Base-by-base conservation (phyloP, 1,140 invertebrate genomes). In the Drosophila orosa region DNA sequence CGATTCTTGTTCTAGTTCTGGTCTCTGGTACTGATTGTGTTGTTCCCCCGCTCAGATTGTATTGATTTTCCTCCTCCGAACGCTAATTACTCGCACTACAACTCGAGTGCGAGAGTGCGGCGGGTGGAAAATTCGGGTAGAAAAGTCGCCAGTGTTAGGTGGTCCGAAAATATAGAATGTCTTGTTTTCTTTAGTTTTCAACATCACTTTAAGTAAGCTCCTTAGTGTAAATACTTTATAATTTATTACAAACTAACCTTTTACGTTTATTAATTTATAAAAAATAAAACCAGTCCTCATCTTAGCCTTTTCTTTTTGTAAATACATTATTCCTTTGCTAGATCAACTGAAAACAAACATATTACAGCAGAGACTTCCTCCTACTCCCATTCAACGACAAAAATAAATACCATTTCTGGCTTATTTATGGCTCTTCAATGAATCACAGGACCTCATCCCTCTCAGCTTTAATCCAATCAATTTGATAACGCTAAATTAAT, bases 401-500 rank as follows among this genome's bases (percentile, higher is more conserved):
- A 60, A 63, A 25, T 60, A 42, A 63, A 42, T 42, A 60, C n/a
- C 27, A 33, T 31, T 61, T 60, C 25, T 5, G 2, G 12, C 10
- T 33, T 42, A 52, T 56, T 47, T 39, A 66, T 44, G n/a, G 3
- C 10, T 39, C 39, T 31, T 27, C 10, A 24, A 39, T 39, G 42
- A 57, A 73, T 72, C 55, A 39, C 54, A 60, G 19, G 8, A 9
- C 4, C 25, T 8, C 29, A 3, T 13, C 12, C 59, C 6, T 17
- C 45, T n/a, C 44, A 45, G 40, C 60, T 45, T 44, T 75, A 75
- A 75, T 76, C 73, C 47, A 75, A 76, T 75, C 73, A 76, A 76
- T 76, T 76, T 75, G 39, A 75, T 75, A 67, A 76, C 73, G 61
- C 45, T 47, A 66, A 76, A 76, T 76, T 76, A 76, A 76, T 76